Evolutionary conservation across 2,797 vertebrate genomes (phyloP), one percentile per base, ranked within the genome.

Genomic region (Dendrocincla fuliginosa): DNA sequence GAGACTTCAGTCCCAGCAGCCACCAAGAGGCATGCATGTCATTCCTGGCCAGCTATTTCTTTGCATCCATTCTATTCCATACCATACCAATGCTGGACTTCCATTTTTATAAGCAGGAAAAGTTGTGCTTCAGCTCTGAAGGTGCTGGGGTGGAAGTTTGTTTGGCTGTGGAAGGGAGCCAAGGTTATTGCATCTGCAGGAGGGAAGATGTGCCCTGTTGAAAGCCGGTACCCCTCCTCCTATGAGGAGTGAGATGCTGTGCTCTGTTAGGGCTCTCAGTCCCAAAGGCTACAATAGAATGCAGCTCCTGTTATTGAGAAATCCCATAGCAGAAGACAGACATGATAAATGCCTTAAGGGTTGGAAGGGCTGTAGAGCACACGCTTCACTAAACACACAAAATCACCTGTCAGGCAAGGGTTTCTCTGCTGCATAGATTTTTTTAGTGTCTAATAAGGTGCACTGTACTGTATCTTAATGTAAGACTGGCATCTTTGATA

Each of bases 351-450:
- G 75, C 84, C 49, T 39, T 55, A 6, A 63, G 84, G 78, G 60
- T n/a, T 0, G 0, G 56, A 32, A 80, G 55, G 75, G 56, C 75
- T 84, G 55, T 28, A 33, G 44, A 63, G 81, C 37, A 8, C 60
- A 83, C 1, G 5, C 87, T 95, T 60, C 71, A 35, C 64, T 92
- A 18, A 74, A 35, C 82, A 53, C 53, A 65, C 59, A 74, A 41
- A 92, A 93, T 93, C 84, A 70, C 25, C 78, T 89, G 81, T 80
- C 84, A 92, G 75, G 47, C 56, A 64, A 64, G 81, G 16, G 30
- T 67, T 70, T 80, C 44, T 91, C 49, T 71, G 53, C 61, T 7
- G 4, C 10, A 37, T 41, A 42, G 30, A n/a, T 33, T 64, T 74
- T 59, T 95, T 83, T 61, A 56, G 28, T 44, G 49, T 47, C 70